Evolutionary conservation across 2,888 invertebrate genomes (phyloP), one percentile per base, ranked within the genome.

Genomic region (Allophyes oxyacanthae): DNA sequence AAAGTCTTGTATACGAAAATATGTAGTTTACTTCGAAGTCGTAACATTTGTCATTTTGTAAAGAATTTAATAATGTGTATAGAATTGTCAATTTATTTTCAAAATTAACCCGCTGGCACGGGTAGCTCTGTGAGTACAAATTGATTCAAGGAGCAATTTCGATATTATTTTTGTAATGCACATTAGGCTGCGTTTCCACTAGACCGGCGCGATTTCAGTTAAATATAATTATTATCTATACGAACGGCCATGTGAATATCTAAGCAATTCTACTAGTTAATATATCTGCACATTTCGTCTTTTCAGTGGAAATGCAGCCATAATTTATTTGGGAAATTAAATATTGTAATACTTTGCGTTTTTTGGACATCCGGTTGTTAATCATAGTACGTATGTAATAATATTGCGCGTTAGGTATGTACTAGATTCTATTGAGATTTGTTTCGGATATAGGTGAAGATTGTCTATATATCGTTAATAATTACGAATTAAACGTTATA

Each of bases 91-190:
- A n/a, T 13, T 40, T 43, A 36, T 42, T 65, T 65, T 58, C 66
- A 36, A 71, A 71, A 58, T 48, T 69, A 7, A 28, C 71, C 65
- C 26, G 65, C 65, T 71, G 65, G 65, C 32, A 38, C 65, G 65
- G 71, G 62, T 56, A 28, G 64, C 70, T 65, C 26, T 41, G 32
- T 3, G 58, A 51, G 49, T 56, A 28, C 34, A 70, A 56, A 70
- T 58, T 56, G 26, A 43, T 51, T 53, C 43, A 1, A 28, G 11
- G 43, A 58, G 50, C 32, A 7, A 43, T 52, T 58, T 70, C 14
- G 9, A 45, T 34, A 20, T 33, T n/a, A 49, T 42, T 46, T 45
- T 33, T 49, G 37, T 63, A 26, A 30, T 55, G 20, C 7, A n/a
- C 8, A 14, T 28, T 46, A 28, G 20, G 37, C n/a, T 0, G 30